Base-by-base conservation (phyloP, 2,888 invertebrate genomes). In the Odontomyia ornata region DNA sequence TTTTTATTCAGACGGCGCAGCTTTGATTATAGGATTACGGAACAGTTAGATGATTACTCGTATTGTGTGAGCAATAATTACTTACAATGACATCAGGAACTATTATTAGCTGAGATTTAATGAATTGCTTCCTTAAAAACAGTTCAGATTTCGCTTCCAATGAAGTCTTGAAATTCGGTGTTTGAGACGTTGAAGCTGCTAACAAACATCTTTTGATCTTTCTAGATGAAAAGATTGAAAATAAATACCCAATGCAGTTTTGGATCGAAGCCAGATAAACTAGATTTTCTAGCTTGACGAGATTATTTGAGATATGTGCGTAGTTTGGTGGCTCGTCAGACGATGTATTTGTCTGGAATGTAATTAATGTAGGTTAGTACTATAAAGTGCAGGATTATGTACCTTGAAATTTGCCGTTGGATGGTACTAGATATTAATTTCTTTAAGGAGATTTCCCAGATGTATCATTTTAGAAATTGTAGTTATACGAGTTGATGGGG, bases 11-110 rank as follows among this genome's bases (percentile, higher is more conserved):
- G 52, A 52, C 52, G 3, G 52, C n/a, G 52, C 15, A 52, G 52
- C 52, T 52, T 18, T 52, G 52, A 52, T 52, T 52, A 52, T 52
- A n/a, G 52, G 18, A 52, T 60, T 60, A 60, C 21, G 25, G 60
- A 60, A 60, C 60, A 60, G 60, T 60, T 60, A 60, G 25, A 60
- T 23, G n/a, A 25, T n/a, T n/a, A n/a, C n/a, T n/a, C n/a, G 60
- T 60, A 9, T 36, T 9, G 9, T 60, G 60, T 18, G 11, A 25
- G 23, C 2, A 60, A 60, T 1, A 60, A 60, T 23, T 60, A 1
- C 25, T n/a, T 25, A 60, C n/a, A 60, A 60, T 23, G 25, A 4
- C 60, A 60, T 7, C 60, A 60, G 13, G 25, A 52, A 52, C 52
- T 52, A 52, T 52, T 52, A 52, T 52, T n/a, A 9, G 18, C 52